Evolutionary conservation across 2,888 invertebrate genomes (phyloP).

Genomic region (Agrochola circellaris): DNA sequence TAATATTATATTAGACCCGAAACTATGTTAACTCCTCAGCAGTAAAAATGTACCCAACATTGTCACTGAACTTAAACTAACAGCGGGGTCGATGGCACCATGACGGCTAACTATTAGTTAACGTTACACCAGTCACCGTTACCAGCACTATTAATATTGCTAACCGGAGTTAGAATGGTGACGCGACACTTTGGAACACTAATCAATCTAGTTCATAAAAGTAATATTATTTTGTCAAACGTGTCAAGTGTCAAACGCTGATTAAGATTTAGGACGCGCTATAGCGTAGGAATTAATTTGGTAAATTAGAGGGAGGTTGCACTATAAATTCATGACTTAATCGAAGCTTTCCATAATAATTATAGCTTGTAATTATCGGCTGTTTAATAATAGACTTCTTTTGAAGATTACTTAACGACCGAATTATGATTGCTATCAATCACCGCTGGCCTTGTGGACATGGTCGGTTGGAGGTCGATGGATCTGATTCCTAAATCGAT

Average conservation of each 20-base stretch:
- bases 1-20: conserved; percentile 40
- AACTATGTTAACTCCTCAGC: conserved; percentile 17
- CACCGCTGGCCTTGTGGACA: neutral
- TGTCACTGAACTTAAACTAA: conserved; percentile 43
- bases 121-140: conserved; percentile 58
- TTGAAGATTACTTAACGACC: conserved; percentile 9
- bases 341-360: conserved; percentile 25
- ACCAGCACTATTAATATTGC: conserved; percentile 59
- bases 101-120: conserved; percentile 64
- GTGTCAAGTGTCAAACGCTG: conserved; percentile 53
- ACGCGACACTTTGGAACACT: conserved; percentile 54
- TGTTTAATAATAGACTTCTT: conserved; percentile 6
- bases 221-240: conserved; percentile 58
- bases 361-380: conserved; percentile 20
- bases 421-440: conserved; percentile 23
- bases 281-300: conserved; percentile 31
- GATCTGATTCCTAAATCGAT: neutral
- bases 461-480: neutral
- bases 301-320: conserved; percentile 14
- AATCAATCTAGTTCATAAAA: conserved; percentile 64
- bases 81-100: conserved; percentile 51
- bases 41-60: conserved; percentile 24
- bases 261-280: conserved; percentile 38
- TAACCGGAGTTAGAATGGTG: conserved; percentile 50
- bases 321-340: conserved; percentile 20